phyloP scores from a whole-genome alignment of 2,113 vertebrate species.

The Sinocyclocheilus anshuiensis region DNA sequence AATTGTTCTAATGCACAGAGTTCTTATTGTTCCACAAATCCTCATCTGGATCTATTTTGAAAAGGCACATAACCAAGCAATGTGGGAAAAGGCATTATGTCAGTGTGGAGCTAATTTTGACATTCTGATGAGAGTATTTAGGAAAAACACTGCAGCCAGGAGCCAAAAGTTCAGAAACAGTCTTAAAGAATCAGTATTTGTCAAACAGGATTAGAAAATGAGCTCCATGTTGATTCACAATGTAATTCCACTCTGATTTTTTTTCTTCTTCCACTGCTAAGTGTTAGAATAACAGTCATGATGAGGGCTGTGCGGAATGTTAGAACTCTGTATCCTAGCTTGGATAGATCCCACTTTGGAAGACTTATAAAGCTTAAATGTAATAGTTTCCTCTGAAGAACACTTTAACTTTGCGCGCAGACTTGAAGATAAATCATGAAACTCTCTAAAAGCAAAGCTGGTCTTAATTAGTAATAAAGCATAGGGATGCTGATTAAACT shows the following conservation, averaged over 20 bases:
- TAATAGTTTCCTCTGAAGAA: slow-evolving; percentile 35
- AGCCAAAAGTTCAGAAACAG: slow-evolving; percentile 3
- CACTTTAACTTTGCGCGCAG: slow-evolving; percentile 62
- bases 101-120: neutral
- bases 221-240: slow-evolving; percentile 21
- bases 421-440: slow-evolving; percentile 21
- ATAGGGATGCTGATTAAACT: neutral
- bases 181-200: neutral
- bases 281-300: neutral
- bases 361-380: slow-evolving; percentile 44
- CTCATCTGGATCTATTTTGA: slow-evolving; percentile 9
- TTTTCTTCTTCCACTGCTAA: neutral
- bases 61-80: slow-evolving; percentile 16
- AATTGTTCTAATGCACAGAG: slow-evolving; percentile 45
- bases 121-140: slow-evolving; percentile 14
- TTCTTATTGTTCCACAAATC: slow-evolving; percentile 43
- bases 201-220: slow-evolving; percentile 7
- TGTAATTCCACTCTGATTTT: neutral
- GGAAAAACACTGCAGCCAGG: neutral
- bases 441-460: neutral
- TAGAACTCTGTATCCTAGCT: slow-evolving; percentile 50
- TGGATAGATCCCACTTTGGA: slow-evolving; percentile 7
- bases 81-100: slow-evolving; percentile 5
- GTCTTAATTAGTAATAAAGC: neutral
- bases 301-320: slow-evolving; percentile 33